Evolutionary conservation across 2,888 invertebrate species (phyloP), one percentile per base, ranked within the genome.

Genomic region (Micropterix aruncella): DNA sequence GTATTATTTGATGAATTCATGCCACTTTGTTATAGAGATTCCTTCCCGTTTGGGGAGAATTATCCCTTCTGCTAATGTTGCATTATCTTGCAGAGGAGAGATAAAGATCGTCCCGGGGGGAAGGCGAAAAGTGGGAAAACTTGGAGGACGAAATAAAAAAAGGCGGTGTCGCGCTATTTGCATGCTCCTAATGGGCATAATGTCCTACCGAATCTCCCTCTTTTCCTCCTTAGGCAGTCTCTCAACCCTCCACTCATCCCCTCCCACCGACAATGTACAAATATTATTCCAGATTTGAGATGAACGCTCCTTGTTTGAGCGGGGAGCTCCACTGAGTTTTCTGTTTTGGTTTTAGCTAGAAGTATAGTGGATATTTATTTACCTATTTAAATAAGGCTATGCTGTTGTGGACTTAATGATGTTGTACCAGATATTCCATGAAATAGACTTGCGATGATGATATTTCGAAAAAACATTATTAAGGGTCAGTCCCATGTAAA

Each of bases 121-220:
- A 12, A 27, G 27, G 12, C 7, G 27, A 27, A 27, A 27, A 27
- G 27, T 27, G 27, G 27, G 7, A 27, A 27, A 27, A 27, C 27
- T 27, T 27, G 27, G 12, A 12, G 12, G 5, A 12, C 27, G 27
- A 27, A 27, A 27, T 27, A 27, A 27, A 27, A 27, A n/a, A 27
- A 27, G 7, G 27, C 27, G 27, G 27, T 27, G 27, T 27, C 27
- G 45, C 46, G 50, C 49, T 50, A 50, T 50, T 50, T 50, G 50
- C 50, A 49, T 48, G 48, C 46, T 42, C 47, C 50, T 50, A 50
- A 50, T 50, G 50, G 50, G 46, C 17, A 7, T 18, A 40, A 27
- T 27, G 27, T 27, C 27, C 27, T 12, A 12, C 7, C 27, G 7
- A 7, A 5, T 12, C 27, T 12, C 27, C 27, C 7, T 7, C 27